A percentile compares a stretch with the other conserved stretches of the same genome.
Evolutionary conservation across 2,888 invertebrate species (phyloP).

Genomic region (Stenoptilia bipunctidactyla): DNA sequence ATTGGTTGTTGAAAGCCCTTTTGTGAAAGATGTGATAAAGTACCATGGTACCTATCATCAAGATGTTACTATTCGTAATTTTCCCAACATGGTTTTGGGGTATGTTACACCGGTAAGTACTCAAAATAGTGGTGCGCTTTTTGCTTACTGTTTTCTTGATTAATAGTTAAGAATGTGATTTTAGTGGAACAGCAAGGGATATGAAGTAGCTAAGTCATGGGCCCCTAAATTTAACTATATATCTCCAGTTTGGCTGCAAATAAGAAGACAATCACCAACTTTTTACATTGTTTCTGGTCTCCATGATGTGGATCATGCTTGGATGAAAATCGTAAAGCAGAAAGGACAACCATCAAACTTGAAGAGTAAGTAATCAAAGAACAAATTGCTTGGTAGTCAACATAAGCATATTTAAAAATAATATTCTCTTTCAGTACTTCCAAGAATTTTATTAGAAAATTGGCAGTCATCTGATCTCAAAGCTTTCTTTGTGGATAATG

Average conservation of each 20-base stretch:
- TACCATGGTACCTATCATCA: conserved; percentile 83
- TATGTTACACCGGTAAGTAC: conserved; percentile 87
- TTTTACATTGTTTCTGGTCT: conserved; percentile 77
- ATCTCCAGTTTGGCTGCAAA: conserved; percentile 95
- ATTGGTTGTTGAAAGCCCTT: conserved; percentile 77
- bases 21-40: conserved; percentile 79
- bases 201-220: conserved; percentile 92
- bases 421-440: conserved; percentile 78
- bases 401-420: neutral
- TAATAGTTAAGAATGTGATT: conserved; percentile 25
- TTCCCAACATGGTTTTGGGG: conserved; percentile 83
- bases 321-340: conserved; percentile 81
- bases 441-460: conserved; percentile 89
- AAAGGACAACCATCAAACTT: conserved; percentile 65
- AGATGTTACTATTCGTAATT: conserved; percentile 75
- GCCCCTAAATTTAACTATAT: conserved; percentile 90
- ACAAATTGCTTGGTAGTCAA: neutral
- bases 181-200: conserved; percentile 96
- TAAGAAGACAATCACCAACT: conserved; percentile 74
- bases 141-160: conserved; percentile 1
- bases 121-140: conserved; percentile 2
- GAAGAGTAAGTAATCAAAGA: conserved; percentile 71
- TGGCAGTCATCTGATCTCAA: conserved; percentile 85
- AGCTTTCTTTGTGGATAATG: conserved; percentile 75
- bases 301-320: conserved; percentile 88